Evolutionary conservation across 2,888 invertebrate genomes (phyloP).

Genomic region (Bhutanitis thaidina): DNA sequence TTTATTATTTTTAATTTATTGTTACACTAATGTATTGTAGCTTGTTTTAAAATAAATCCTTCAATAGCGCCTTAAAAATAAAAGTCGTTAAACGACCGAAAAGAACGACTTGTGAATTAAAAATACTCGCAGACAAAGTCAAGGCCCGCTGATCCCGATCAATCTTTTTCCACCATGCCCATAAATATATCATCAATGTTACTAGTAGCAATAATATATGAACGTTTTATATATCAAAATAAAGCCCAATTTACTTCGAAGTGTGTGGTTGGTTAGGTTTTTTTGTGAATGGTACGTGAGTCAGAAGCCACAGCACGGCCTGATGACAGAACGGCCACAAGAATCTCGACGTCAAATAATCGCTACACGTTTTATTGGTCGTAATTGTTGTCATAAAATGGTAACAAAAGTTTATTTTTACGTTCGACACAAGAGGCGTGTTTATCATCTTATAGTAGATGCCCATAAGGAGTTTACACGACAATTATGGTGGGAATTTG

Average conservation of each 20-base stretch:
- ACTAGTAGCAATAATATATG: conserved; percentile 29
- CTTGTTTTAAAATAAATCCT: too few species aligned
- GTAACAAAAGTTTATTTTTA: conserved; percentile 77
- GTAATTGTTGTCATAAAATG: conserved; percentile 79
- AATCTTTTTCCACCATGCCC: conserved; percentile 33
- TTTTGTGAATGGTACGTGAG: conserved; percentile 29
- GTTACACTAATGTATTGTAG: too few species aligned
- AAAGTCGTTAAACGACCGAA: conserved; percentile 6
- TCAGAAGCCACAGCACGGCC: conserved; percentile 41
- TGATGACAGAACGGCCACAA: conserved; percentile 71
- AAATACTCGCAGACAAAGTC: conserved; percentile 54
- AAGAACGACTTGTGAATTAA: conserved; percentile 45
- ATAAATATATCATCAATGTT: conserved; percentile 34
- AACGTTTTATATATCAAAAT: conserved; percentile 36
- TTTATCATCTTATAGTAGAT: conserved; percentile 66
- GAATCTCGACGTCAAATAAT: conserved; percentile 73
- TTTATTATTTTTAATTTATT: too few species aligned
- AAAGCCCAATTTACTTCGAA: conserved; percentile 43
- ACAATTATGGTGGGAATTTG: conserved; percentile 66
- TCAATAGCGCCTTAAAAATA: too few species aligned
- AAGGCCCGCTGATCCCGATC: conserved; percentile 35
- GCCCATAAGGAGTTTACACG: conserved; percentile 51
- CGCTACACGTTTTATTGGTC: conserved; percentile 77
- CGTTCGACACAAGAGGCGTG: conserved; percentile 71
- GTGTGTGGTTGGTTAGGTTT: conserved; percentile 31